Conservation (phyloP, 2,888 invertebrate genomes). For the Xestobium rufovillosum region DNA sequence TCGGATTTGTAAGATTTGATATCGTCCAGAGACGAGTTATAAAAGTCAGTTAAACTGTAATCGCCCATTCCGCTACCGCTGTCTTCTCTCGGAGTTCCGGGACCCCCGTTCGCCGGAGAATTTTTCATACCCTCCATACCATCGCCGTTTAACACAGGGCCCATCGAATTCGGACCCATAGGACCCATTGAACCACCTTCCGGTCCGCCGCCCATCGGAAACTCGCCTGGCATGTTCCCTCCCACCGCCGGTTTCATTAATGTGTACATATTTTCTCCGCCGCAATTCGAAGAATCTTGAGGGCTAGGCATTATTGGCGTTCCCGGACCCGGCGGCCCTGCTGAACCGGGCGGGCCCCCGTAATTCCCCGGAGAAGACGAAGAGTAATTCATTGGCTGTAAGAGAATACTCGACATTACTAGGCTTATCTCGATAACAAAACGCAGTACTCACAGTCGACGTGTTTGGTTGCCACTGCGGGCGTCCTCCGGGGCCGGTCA, state of each 20-base stretch:
- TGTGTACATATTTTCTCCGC: constrained; percentile 94
- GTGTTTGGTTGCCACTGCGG: constrained; percentile 85
- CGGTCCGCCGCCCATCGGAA: constrained; percentile 63
- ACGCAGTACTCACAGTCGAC: constrained; percentile 68
- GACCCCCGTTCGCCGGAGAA: constrained; percentile 90
- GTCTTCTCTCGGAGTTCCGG: constrained; percentile 92
- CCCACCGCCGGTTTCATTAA: constrained; percentile 92
- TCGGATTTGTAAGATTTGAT: too few relatives aligned
- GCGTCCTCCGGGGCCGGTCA: constrained; percentile 65
- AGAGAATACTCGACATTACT: constrained; percentile 22
- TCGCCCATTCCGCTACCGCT: constrained; percentile 92
- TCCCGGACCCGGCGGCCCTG: constrained; percentile 91
- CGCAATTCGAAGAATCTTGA: constrained; percentile 85
- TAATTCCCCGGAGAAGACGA: constrained; percentile 95
- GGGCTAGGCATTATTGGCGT: constrained; percentile 99
- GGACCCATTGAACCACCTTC: constrained; percentile 76
- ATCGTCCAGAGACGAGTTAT: too few relatives aligned
- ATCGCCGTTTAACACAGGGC: constrained; percentile 84
- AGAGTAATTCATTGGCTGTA: constrained; percentile 87
- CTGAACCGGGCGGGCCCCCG: constrained; percentile 88
- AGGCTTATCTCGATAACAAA: too few relatives aligned
- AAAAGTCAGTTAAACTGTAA: constrained; percentile 86
- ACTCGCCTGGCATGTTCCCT: constrained; percentile 70
- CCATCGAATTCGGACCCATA: constrained; percentile 80
- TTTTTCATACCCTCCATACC: constrained; percentile 97